Evolutionary conservation across 2,797 vertebrate species (phyloP), one percentile per base, ranked within the genome.

Genomic region (Sebastiscus tertius): DNA sequence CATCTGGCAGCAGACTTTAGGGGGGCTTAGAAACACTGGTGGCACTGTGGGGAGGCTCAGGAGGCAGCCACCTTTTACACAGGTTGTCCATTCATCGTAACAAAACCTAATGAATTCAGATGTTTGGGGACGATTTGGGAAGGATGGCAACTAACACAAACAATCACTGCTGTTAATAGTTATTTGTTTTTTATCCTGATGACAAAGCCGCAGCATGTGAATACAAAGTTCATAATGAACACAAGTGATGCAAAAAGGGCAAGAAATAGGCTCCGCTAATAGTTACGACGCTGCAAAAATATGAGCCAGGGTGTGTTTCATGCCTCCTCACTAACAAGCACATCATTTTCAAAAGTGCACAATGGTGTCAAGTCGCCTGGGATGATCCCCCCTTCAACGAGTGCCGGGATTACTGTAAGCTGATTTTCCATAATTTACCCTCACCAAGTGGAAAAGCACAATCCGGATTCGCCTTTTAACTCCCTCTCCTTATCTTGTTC

Each of bases 391-490:
- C 81, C 89, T 83, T 94, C 91, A 93, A 92, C 89, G 92, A 93
- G 87, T 81, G 85, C 87, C 75, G 77, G 94, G 95, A 95, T 96
- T 95, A 94, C 90, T 93, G 80, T 95, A 95, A 96, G 90, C 87
- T 94, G 94, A 95, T 95, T 96, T 95, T 90, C 92, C 92, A 93
- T 95, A 94, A 95, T 95, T 94, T 95, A 92, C 92, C 93, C 92
- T 92, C 89, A 89, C 92, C 71, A 72, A 95, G 91, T 92, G 90
- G 93, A 94, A 90, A 94, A 94, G 92, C 91, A 93, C 91, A 94
- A 95, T 95, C 94, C 91, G 91, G 90, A 91, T 94, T 94, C 88
- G 78, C 89, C 82, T 91, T 92, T 89, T 91, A 91, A 92, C 92
- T 93, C 90, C 87, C 79, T 84, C 79, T 87, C 85, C 90, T 93